These are phyloP conservation scores for Willisornis vidua DNA, from an alignment of 2,113 vertebrate species.

Conservation along the genomic window DNA sequence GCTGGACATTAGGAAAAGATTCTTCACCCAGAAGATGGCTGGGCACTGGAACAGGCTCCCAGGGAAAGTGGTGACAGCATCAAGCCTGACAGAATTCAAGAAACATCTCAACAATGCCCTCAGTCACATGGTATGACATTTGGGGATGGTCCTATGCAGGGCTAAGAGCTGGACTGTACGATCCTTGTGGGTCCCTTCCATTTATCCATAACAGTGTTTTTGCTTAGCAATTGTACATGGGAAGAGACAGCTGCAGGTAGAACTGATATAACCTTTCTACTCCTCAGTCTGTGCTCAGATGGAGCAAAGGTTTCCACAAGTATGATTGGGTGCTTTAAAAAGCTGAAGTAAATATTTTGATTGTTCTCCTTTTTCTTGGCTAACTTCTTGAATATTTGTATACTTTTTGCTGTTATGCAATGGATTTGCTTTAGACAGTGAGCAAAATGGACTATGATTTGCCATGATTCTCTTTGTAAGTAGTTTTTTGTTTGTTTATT, in stretches of 20 bases:
- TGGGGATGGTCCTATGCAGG: background rate
- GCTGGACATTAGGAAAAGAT: background rate
- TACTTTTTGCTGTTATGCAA: background rate
- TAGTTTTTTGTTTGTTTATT: no score
- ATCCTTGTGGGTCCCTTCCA: background rate
- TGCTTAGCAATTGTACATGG: background rate
- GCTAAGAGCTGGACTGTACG: background rate
- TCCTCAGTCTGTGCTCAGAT: background rate
- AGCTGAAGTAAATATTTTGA: background rate
- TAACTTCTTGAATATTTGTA: background rate
- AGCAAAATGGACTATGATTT: background rate
- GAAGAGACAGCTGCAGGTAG: background rate
- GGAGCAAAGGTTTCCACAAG: background rate
- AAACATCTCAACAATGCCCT: background rate
- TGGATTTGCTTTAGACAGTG: background rate
- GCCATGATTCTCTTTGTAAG: background rate
- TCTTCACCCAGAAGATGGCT: background rate
- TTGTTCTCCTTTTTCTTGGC: background rate
- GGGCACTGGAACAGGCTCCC: background rate
- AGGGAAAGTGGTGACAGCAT: background rate
- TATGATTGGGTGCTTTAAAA: background rate
- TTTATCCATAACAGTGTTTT: background rate
- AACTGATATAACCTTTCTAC: background rate
- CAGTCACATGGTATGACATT: background rate
- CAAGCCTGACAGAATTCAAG: background rate